Base-by-base conservation (phyloP, 2,797 vertebrate genomes). In the Chloroceryle inda region DNA sequence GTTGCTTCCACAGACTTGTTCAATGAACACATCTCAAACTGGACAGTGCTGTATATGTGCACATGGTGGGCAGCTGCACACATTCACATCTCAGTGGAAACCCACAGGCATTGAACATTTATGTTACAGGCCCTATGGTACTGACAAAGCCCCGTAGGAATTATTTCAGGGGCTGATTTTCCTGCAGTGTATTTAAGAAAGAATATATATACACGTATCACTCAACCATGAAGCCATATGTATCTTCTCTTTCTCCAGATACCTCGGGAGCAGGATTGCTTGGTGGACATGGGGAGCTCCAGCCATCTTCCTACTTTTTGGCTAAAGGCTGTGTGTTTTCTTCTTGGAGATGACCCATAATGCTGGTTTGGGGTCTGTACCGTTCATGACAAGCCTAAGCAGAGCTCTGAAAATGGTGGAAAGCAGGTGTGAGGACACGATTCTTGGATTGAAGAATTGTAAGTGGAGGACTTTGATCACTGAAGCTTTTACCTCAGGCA, bases 331-430 rank as follows among this genome's bases (percentile, higher is more conserved):
- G 20, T 47, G 13, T 21, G 53, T 56, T 24, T 82, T 89, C 15
- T 42, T 35, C 20, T 52, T 59, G 44, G 8, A 31, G 4, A 10
- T 20, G 16, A 24, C 17, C 37, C 8, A 18, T 0, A 71, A 16
- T 20, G 16, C 3, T 89, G 20, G 5, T 71, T 52, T 8, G 2
- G 13, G 45, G 33, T 50, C 47, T 56, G n/a, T 13, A 55, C 47
- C 27, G 49, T 31, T 84, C 53, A 63, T 20, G 12, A 26, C 3
- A 61, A 85, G 31, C 11, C 29, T 66, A 81, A 85, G 47, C 18
- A 40, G 2, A 31, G 31, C 8, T n/a, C 47, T 19, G 52, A 80
- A 77, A 37, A 4, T 11, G 1, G 0, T 1, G 2, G 44, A 76
- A 44, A 59, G 29, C 67, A 93, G 91, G 87, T 85, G 62, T 82